Conservation (phyloP, 1,140 invertebrate genomes). For the Lucilia sericata region DNA sequence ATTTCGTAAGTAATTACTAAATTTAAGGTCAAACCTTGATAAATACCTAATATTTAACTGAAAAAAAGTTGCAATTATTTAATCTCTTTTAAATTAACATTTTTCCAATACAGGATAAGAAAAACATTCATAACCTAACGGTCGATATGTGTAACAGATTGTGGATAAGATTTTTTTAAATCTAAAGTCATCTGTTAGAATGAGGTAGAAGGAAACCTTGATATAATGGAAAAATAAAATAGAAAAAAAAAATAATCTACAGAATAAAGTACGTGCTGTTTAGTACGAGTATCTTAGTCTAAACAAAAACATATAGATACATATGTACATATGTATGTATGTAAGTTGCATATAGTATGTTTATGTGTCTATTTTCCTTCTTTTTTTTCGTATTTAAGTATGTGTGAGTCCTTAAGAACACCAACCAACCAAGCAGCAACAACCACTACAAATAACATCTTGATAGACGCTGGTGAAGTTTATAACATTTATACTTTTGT, state of each 20-base stretch:
- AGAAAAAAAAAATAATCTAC: background rate
- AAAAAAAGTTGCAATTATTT: too few relatives aligned
- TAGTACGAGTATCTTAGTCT: background rate
- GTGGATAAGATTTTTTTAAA: background rate
- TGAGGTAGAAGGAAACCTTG: background rate
- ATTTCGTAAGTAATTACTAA: too few relatives aligned
- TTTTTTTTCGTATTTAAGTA: background rate
- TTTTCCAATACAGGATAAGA: too few relatives aligned
- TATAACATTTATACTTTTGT: conserved; percentile 1
- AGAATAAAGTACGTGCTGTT: background rate
- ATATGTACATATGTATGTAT: background rate
- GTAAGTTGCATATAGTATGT: background rate
- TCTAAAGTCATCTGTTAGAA: background rate
- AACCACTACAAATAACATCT: conserved; percentile 9
- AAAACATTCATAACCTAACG: background rate
- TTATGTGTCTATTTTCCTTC: background rate
- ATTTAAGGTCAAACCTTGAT: too few relatives aligned
- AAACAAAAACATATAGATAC: background rate
- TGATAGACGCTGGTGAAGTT: conserved; percentile 27
- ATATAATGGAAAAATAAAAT: background rate
- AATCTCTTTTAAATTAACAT: too few relatives aligned
- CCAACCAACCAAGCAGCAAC: background rate
- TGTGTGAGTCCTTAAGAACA: conserved; percentile 20
- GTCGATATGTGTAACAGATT: background rate
- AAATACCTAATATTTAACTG: too few relatives aligned